These are phyloP conservation scores for Lepus townsendii DNA, from an alignment of 2,797 vertebrate genomes.

Conservation along the genomic window DNA sequence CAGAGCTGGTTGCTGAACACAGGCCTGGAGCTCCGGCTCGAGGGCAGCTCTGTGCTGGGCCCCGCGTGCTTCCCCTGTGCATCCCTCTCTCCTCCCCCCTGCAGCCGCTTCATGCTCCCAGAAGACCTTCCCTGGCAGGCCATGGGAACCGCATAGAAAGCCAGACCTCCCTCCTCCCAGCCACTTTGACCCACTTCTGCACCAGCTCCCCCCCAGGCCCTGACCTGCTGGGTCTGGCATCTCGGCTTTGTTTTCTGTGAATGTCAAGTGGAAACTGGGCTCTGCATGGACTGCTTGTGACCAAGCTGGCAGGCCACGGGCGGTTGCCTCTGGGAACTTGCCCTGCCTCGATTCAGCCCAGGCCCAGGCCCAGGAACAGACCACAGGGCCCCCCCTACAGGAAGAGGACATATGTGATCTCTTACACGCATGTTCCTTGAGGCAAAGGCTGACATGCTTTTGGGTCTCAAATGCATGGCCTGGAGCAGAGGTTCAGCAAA, in stretches of 20 bases:
- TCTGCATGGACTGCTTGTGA: neutral
- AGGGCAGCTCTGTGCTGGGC: neutral
- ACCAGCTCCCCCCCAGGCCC: neutral
- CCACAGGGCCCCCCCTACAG: neutral
- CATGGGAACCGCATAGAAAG: neutral
- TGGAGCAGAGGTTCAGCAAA: neutral
- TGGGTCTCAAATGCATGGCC: neutral
- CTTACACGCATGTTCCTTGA: neutral
- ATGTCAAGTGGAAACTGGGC: neutral
- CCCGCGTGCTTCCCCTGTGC: neutral
- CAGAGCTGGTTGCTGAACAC: neutral
- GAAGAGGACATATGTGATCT: neutral
- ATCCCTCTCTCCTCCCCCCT: neutral
- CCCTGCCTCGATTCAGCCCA: neutral
- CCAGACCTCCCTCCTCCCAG: neutral
- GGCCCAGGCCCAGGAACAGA: neutral
- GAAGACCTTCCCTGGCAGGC: conserved; percentile 34
- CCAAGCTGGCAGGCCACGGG: neutral
- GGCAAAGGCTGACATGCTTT: neutral
- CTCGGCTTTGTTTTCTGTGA: neutral
- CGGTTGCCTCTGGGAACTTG: neutral
- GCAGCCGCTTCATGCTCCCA: neutral
- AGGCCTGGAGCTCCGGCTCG: conserved; percentile 12
- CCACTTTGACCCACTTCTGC: neutral
- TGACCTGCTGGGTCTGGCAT: neutral